phyloP scores from a whole-genome alignment of 2,888 invertebrate species.

The Drosophila recens region DNA sequence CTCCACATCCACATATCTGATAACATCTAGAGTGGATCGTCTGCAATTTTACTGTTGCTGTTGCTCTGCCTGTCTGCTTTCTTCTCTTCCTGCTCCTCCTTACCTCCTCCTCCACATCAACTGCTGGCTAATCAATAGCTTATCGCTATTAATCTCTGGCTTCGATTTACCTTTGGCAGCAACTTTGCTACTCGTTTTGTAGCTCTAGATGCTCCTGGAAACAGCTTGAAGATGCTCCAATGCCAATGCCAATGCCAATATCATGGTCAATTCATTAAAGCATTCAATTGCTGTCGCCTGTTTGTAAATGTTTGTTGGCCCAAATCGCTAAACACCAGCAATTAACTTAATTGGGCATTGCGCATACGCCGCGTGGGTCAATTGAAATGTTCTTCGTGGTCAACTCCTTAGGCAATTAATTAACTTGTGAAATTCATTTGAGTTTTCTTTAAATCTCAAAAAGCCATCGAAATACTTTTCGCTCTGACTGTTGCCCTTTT shows the following conservation, averaged over 20 bases:
- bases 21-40: slow-evolving; percentile 72
- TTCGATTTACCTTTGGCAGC: slow-evolving; percentile 81
- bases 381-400: slow-evolving; percentile 24
- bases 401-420: slow-evolving; percentile 23
- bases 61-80: slow-evolving; percentile 38
- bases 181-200: slow-evolving; percentile 78
- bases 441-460: neutral
- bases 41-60: slow-evolving; percentile 57
- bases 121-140: slow-evolving; percentile 74
- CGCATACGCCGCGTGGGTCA: slow-evolving; percentile 72
- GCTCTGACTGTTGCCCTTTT: neutral
- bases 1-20: slow-evolving; percentile 25
- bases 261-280: slow-evolving; percentile 66
- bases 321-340: slow-evolving; percentile 52
- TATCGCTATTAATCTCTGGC: slow-evolving; percentile 81
- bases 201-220: slow-evolving; percentile 20
- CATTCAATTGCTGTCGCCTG: slow-evolving; percentile 79
- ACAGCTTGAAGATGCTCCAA: slow-evolving; percentile 12
- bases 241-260: slow-evolving; percentile 18
- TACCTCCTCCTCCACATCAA: neutral
- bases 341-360: slow-evolving; percentile 70
- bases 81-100: neutral
- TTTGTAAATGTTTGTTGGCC: slow-evolving; percentile 74
- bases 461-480: neutral
- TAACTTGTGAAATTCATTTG: neutral